Evolutionary conservation across 1,140 invertebrate genomes (phyloP), one percentile per base, ranked within the genome.

Genomic region (Lerema accius): DNA sequence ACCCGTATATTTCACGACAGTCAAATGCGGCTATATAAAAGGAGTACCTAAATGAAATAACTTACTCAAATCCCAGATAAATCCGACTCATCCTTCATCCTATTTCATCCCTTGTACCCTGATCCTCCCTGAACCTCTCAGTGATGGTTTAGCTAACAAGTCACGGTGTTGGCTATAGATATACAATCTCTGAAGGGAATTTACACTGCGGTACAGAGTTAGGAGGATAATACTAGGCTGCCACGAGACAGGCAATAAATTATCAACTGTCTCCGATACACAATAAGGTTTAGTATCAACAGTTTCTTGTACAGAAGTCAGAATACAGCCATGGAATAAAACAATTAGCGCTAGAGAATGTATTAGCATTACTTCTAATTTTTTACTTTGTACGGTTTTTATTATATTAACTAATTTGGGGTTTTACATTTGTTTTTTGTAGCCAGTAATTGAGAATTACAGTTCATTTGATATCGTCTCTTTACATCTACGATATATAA

Each of bases 141-240:
- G 17, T 14, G 35, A 40, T 53, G 50, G 35, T 53, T 53, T 53
- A 35, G 16, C 50, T 53, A 53, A 53, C 50, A 53, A 53, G 50
- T 19, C 37, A 40, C 35, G 50, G 14, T 53, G 32, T 23, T 9
- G 14, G 11, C 11, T 13, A 11, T 43, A 43, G 15, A 17, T 53
- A 37, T 51, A 37, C 32, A 51, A 53, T 53, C 14, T 40, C 35
- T 53, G 15, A 39, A 51, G 28, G 39, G 49, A 37, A 51, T 51
- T 51, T 51, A 53, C 49, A 39, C 49, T 19, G 35, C n/a, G 32
- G 49, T 51, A 53, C 39, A 37, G 26, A 11, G 7, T 53, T 53
- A 40, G n/a, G 35, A 9, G 17, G 50, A 40, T 53, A 40, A 40
- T 14, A 53, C 37, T 11, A 40, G 17, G 4, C 40, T 43, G 40